Conservation (phyloP, 1,140 invertebrate genomes). For the Metopolophium dirhodum region DNA sequence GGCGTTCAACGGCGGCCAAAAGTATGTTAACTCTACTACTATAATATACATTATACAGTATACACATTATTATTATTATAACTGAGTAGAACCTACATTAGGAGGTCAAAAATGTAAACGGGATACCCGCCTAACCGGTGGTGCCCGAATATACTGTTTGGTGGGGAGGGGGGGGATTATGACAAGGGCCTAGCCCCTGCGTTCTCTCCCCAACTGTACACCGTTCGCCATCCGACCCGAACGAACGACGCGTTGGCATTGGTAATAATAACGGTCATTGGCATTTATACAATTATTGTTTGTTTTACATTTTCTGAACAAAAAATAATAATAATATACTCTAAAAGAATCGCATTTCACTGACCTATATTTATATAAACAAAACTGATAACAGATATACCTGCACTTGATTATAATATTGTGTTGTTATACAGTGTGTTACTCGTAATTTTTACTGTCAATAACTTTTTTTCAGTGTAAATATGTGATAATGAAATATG, state of each 20-base stretch:
- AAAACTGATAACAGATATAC: neutral
- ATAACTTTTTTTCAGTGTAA: neutral
- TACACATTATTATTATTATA: neutral
- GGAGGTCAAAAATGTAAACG: neutral
- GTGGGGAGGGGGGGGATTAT: too few species aligned
- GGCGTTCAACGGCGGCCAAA: slow-evolving; percentile 58
- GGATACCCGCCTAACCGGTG: too few species aligned
- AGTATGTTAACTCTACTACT: slow-evolving; percentile 29
- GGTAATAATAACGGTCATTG: too few species aligned
- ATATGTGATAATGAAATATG: neutral
- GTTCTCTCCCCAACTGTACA: too few species aligned
- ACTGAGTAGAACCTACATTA: neutral
- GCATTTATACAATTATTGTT: neutral
- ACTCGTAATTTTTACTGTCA: neutral
- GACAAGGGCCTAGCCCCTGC: too few species aligned
- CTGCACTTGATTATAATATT: neutral
- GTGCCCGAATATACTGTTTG: too few species aligned
- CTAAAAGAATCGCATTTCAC: neutral
- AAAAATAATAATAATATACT: neutral
- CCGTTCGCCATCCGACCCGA: too few species aligned
- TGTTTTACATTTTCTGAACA: neutral
- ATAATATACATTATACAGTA: neutral
- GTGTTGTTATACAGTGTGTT: neutral
- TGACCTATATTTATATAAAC: neutral
- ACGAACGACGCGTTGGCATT: too few species aligned